phyloP scores from a whole-genome alignment of 2,888 invertebrate genomes.

The Lutraria lutraria region DNA sequence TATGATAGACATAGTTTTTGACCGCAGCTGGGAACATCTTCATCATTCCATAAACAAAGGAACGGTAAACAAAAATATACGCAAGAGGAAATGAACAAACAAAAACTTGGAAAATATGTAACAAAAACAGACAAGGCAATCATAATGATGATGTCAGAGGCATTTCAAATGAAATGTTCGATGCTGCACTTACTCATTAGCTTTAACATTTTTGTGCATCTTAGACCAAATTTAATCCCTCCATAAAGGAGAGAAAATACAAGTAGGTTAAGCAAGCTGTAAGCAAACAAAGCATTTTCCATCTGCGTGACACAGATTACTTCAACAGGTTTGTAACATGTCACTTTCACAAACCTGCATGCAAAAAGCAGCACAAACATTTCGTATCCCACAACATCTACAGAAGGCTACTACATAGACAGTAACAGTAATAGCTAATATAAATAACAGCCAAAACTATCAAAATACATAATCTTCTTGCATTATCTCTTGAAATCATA shows the following conservation, averaged over 20 bases:
- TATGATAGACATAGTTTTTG: slow-evolving; percentile 39
- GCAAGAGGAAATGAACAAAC: slow-evolving; percentile 54
- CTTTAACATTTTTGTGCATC: slow-evolving; percentile 5
- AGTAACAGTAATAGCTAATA: slow-evolving; percentile 35
- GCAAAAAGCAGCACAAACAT: slow-evolving; percentile 47
- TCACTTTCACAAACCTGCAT: slow-evolving; percentile 20
- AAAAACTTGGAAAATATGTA: slow-evolving; percentile 43
- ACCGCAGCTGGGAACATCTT: slow-evolving; percentile 13
- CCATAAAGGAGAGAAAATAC: background rate
- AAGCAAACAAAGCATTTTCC: slow-evolving; percentile 32
- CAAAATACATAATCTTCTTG: background rate
- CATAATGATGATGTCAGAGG: slow-evolving; percentile 72
- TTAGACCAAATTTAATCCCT: slow-evolving; percentile 13
- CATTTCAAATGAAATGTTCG: slow-evolving; percentile 53
- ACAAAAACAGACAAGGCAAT: slow-evolving; percentile 65
- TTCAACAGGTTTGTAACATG: slow-evolving; percentile 13
- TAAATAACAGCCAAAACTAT: slow-evolving; percentile 9
- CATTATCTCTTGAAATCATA: too few relatives aligned
- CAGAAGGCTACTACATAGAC: slow-evolving; percentile 41
- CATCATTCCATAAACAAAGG: slow-evolving; percentile 46
- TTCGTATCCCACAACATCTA: slow-evolving; percentile 48
- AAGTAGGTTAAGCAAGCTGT: slow-evolving; percentile 33
- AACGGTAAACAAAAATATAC: slow-evolving; percentile 52
- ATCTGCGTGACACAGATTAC: slow-evolving; percentile 1
- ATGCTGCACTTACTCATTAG: slow-evolving; percentile 54